phyloP scores from a whole-genome alignment of 2,797 vertebrate genomes.

The Oryzias sinensis region DNA sequence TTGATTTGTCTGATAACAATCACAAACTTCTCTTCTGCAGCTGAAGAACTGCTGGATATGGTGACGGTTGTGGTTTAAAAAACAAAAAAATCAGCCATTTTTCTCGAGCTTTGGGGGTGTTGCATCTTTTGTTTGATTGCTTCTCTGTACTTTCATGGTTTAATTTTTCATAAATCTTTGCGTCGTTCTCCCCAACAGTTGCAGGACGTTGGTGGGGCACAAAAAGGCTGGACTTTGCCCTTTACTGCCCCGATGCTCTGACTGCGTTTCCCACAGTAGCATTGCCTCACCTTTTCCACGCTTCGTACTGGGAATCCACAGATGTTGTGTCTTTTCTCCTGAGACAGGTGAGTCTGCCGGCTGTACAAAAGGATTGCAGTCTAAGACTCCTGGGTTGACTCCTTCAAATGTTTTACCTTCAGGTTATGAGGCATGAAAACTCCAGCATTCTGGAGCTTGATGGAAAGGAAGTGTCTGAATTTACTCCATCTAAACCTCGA shows the following conservation, averaged over 20 bases:
- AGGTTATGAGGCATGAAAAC: constrained; percentile 98
- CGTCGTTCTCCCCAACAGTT: constrained; percentile 51
- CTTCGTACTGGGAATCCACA: constrained; percentile 98
- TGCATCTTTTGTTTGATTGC: constrained; percentile 12
- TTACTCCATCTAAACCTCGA: constrained; percentile 94
- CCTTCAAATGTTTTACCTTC: constrained; percentile 18
- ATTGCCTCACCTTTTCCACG: constrained; percentile 96
- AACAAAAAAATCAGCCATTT: constrained; percentile 6
- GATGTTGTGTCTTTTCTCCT: constrained; percentile 96
- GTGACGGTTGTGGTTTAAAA: constrained; percentile 31
- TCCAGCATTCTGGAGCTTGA: constrained; percentile 93
- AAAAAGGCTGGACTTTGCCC: constrained; percentile 95
- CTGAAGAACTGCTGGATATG: constrained; percentile 46
- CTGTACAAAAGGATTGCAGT: neutral
- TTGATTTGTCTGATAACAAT: constrained; percentile 26
- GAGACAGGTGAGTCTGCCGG: constrained; percentile 84
- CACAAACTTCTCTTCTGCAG: constrained; percentile 44
- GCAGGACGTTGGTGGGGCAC: constrained; percentile 92
- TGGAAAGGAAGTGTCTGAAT: constrained; percentile 94
- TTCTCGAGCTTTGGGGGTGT: constrained; percentile 40
- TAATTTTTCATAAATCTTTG: constrained; percentile 34
- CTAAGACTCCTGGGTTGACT: constrained; percentile 38
- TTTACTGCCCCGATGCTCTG: constrained; percentile 95
- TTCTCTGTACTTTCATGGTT: constrained; percentile 19
- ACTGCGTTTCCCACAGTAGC: constrained; percentile 97